Evolutionary conservation across 53 echinoderm and acorn worm species (phyloP), one percentile per base, ranked within the genome.

Genomic region (Hippasteria phrygiana): DNA sequence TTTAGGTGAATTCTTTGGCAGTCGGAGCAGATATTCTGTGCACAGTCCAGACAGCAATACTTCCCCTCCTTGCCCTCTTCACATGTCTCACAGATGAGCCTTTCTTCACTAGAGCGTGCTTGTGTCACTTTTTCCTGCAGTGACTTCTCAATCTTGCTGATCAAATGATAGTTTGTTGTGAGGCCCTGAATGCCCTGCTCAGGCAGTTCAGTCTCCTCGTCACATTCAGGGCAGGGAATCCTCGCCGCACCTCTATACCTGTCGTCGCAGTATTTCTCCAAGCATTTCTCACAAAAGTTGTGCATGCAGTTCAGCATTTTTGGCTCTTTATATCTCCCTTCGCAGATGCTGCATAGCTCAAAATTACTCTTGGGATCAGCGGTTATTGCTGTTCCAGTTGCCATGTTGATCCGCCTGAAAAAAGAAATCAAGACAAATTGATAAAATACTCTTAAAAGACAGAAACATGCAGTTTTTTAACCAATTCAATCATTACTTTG

Each of bases 181-280:
- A 78, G 79, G 14, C 39, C 38, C 16, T 55, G 55, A 24, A 79
- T 40, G 9, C 59, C 79, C 33, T 59, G 37, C 4, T 11, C 17
- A 12, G 79, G 79, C 6, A 55, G 55, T 59, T 36, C 0, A n/a
- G 55, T 55, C 29, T 79, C 55, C 24, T 79, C 46, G 12, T 41
- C 55, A 55, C 79, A 79, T 12, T 33, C 33, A 4, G 79, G 79
- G 22, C 79, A 79, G 5, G 79, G 18, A 16, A 54, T 54, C 12
- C 18, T 16, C 20, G 54, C 54, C 20, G 54, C 18, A 54, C 54
- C 54, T 54, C 17, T 16, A 51, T 51, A 14, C 20, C 13, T 51
- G 16, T 20, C 51, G 16, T 51, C 9, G 9, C 20, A 51, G 51
- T 51, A 51, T 2, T 10, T 14, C 4, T 51, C 9, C 3, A 51